phyloP scores from a whole-genome alignment of 2,888 invertebrate genomes.

The Diarsia dahlii region DNA sequence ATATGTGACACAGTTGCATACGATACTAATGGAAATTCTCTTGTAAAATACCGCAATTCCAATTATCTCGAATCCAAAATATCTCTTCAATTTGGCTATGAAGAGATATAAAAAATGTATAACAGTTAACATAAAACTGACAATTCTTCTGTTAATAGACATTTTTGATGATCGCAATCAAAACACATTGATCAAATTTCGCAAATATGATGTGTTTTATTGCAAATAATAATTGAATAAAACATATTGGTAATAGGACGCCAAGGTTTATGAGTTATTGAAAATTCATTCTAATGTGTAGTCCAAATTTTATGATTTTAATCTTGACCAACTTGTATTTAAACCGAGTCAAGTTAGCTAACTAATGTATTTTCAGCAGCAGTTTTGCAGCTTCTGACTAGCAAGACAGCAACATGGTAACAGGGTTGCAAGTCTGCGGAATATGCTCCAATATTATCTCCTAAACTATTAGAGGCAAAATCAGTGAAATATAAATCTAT shows the following conservation, averaged over 20 bases:
- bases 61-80: not conserved
- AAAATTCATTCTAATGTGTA: slow-evolving; percentile 9
- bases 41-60: slow-evolving; percentile 15
- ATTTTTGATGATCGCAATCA: slow-evolving; percentile 54
- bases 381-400: not conserved
- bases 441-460: not conserved
- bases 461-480: not conserved
- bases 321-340: slow-evolving; percentile 5
- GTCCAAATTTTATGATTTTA: slow-evolving; percentile 18
- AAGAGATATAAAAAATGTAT: slow-evolving; percentile 44
- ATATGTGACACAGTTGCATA: slow-evolving; percentile 11
- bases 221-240: slow-evolving; percentile 48
- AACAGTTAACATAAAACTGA: slow-evolving; percentile 35
- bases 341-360: too few relatives aligned
- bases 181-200: slow-evolving; percentile 45
- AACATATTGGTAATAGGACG: slow-evolving; percentile 29
- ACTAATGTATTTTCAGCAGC: not conserved
- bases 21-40: not conserved
- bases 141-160: slow-evolving; percentile 42
- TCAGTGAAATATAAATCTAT: not conserved
- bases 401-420: not conserved
- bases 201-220: slow-evolving; percentile 54
- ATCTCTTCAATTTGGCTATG: slow-evolving; percentile 44
- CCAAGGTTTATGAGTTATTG: slow-evolving; percentile 52
- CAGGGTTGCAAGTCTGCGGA: not conserved